phyloP scores from a whole-genome alignment of 35 echinoderm and acorn worm genomes.

The Lytechinus variegatus region DNA sequence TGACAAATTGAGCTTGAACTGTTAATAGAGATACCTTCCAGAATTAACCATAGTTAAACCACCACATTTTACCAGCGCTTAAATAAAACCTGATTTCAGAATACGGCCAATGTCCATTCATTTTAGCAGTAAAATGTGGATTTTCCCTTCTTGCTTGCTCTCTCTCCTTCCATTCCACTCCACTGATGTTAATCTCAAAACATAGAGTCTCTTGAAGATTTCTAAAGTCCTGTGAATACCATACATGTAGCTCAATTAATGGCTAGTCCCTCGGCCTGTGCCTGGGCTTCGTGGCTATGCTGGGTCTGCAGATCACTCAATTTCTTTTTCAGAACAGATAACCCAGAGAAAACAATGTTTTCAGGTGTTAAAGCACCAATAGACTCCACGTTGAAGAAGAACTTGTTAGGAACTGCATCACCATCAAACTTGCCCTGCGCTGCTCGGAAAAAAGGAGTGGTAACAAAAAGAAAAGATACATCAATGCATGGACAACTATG shows the following conservation, averaged over 20 bases:
- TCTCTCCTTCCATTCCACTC: background rate
- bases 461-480: background rate
- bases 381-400: slow-evolving; percentile 90
- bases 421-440: slow-evolving; percentile 82
- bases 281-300: slow-evolving; percentile 94
- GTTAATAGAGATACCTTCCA: too few relatives aligned
- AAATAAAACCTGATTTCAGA: too few relatives aligned
- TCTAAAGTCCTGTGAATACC: background rate
- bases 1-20: too few relatives aligned
- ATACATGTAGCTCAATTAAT: slow-evolving; percentile 68
- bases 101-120: too few relatives aligned
- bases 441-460: slow-evolving; percentile 31
- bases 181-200: background rate
- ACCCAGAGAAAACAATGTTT: slow-evolving; percentile 77
- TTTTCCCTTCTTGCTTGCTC: too few relatives aligned
- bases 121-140: too few relatives aligned
- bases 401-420: slow-evolving; percentile 75
- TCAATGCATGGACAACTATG: background rate
- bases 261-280: slow-evolving; percentile 78
- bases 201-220: background rate
- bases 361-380: slow-evolving; percentile 87
- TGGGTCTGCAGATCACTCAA: slow-evolving; percentile 98
- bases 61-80: too few relatives aligned
- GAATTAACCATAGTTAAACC: too few relatives aligned
- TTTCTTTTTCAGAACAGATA: slow-evolving; percentile 96